Evolutionary conservation across 2,888 invertebrate species (phyloP), one percentile per base, ranked within the genome.

Genomic region (Argynnis bischoffii): DNA sequence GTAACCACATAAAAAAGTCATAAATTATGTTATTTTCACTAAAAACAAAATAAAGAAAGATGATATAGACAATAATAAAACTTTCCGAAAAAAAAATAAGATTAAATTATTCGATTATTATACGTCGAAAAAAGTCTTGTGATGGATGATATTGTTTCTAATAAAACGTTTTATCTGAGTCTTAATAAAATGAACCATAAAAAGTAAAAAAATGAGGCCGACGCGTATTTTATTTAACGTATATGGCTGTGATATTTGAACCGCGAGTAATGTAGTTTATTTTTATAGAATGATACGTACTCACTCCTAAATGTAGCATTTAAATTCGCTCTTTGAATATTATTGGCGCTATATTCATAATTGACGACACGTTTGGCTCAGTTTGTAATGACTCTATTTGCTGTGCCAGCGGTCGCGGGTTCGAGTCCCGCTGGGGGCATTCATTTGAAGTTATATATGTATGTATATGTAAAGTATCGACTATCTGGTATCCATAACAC

Each of bases 181-280:
- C 31, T 60, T 35, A 50, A 51, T 60, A 51, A 60, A 60, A 51
- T 16, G 50, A n/a, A 51, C 50, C 31, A 51, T 60, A 60, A 31
- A 60, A 18, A 51, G 60, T 60, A 31, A 59, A 64, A 67, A 63
- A 64, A 60, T 54, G n/a, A 47, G 57, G 46, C 54, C 47, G 55
- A 16, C 46, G 50, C 18, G 48, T 16, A 16, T 46, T 31, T 69
- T n/a, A 60, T 60, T 51, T 55, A 47, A 57, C 53, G 21, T 21
- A 21, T 59, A 63, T 31, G 61, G 11, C 66, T 63, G 61, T 66
- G 66, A 57, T 57, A 21, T 53, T 48, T 66, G 66, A 63, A 57
- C 66, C 66, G 69, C 26, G 48, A 55, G 18, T 47, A 41, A 64
- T 13, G 16, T 48, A 18, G 21, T 54, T 64, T 64, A 54, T 54